Base-by-base conservation (phyloP, 1,140 invertebrate genomes). In the Drosophila mayri region DNA sequence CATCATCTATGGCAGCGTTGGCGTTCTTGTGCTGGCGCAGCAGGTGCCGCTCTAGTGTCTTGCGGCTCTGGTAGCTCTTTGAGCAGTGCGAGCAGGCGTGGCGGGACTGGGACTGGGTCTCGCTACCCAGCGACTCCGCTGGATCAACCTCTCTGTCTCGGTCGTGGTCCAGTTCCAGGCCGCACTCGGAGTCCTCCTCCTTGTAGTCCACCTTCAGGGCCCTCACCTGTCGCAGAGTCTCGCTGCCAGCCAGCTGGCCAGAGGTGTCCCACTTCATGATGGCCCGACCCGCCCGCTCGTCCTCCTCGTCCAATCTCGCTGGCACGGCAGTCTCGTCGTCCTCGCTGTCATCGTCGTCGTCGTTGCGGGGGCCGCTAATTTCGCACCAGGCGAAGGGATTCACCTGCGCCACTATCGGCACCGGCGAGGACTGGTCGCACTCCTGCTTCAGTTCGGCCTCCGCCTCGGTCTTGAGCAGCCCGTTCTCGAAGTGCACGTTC, bases 401-500 rank as follows among this genome's bases (percentile, higher is more conserved):
- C 5, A 74, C 62, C 46, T 80, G 64, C 3, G 54, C 38, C 25
- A 61, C 67, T 16, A 65, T 55, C 2, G 76, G 50, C 32, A 70
- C 54, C 1, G 54, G 32, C 18, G 54, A 50, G 38, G 22, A 30
- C 14, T 22, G 41, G 8, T 76, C 30, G 18, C 72, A 32, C 46
- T 76, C 71, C 67, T 85, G 74, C 50, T 90, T 81, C 0, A 73
- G 63, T 40, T 75, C 49, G 8, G 44, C 37, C 16, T 38, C 60
- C 1, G 67, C 47, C 44, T 84, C 86, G n/a, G 81, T 50, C 22
- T 81, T 90, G 6, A 90, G 86, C 57, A 90, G 61, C 1, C 81
- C 85, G 44, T 90, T 70, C 40, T 85, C 78, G 9, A 88, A 85
- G 54, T 92, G 91, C 16, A 68, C 61, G 43, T 82, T 88, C 70